These are phyloP conservation scores for Ophion costatus DNA, from an alignment of 2,888 invertebrate species.

Conservation along the genomic window DNA sequence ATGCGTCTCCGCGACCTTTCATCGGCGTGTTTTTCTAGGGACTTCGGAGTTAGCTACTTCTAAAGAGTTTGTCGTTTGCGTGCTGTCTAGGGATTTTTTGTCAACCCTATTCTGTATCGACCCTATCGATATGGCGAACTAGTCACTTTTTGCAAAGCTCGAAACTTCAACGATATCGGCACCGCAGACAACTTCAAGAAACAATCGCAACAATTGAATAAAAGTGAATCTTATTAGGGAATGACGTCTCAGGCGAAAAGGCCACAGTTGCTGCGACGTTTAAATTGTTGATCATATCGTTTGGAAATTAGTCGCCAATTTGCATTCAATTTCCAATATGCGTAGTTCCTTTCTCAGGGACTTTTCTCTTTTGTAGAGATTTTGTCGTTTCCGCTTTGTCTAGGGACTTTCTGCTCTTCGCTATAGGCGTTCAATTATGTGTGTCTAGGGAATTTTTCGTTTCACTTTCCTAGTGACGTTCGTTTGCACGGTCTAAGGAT, in stretches of 20 bases:
- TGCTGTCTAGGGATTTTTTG: neutral
- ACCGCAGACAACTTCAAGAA: neutral
- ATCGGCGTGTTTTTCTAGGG: neutral
- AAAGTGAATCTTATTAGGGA: neutral
- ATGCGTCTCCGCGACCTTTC: too few species aligned
- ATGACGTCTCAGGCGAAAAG: too few species aligned
- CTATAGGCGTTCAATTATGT: too few species aligned
- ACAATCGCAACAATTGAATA: neutral
- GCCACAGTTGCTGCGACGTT: neutral
- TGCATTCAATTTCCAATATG: neutral
- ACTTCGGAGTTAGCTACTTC: neutral
- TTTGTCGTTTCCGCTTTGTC: too few species aligned
- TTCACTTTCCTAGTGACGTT: too few species aligned
- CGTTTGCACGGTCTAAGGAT: too few species aligned
- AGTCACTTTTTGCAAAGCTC: neutral
- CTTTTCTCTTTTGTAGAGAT: too few species aligned
- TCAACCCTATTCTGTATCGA: neutral
- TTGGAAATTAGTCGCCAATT: neutral
- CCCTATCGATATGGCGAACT: neutral
- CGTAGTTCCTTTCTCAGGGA: neutral
- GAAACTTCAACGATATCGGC: too few species aligned
- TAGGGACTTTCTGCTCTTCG: too few species aligned
- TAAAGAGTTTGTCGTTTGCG: neutral
- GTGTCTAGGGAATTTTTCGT: too few species aligned
- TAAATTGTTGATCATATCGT: neutral